These are phyloP conservation scores for Petromus typicus DNA, from an alignment of 2,113 vertebrate species.

Conservation along the genomic window DNA sequence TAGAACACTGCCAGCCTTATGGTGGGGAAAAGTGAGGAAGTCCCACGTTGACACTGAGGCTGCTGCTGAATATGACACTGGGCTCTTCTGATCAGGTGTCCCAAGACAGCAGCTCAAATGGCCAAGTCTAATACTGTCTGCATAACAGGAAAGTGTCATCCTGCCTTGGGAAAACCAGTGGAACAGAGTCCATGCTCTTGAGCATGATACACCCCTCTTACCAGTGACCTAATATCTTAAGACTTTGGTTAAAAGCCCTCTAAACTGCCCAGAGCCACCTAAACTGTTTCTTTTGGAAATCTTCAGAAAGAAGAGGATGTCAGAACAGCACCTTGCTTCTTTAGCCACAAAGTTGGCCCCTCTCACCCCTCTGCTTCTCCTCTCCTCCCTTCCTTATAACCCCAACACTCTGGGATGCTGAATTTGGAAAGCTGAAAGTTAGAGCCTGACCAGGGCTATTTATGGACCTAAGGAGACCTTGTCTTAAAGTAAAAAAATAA, in stretches of 20 bases:
- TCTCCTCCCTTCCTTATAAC: not conserved
- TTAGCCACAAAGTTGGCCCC: fast-evolving
- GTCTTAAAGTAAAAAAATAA: not conserved
- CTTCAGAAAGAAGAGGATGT: not conserved
- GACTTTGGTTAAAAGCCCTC: not conserved
- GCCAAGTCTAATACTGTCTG: not conserved
- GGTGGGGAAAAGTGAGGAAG: not conserved
- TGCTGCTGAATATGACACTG: not conserved
- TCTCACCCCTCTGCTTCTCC: not conserved
- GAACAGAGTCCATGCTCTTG: not conserved
- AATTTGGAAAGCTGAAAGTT: not conserved
- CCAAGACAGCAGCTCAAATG: not conserved
- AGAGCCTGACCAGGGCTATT: not conserved
- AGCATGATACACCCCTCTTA: not conserved
- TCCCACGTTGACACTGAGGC: too few relatives aligned
- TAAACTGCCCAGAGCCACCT: too few relatives aligned
- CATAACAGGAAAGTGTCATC: not conserved
- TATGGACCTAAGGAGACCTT: not conserved
- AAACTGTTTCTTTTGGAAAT: not conserved
- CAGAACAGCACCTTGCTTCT: not conserved
- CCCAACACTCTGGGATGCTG: not conserved
- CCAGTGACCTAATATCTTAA: fast-evolving
- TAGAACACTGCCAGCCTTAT: fast-evolving
- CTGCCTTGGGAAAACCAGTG: not conserved
- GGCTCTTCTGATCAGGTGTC: not conserved